Evolutionary conservation across 2,113 vertebrate genomes (phyloP).

Genomic region (Orientallactaga bullata): DNA sequence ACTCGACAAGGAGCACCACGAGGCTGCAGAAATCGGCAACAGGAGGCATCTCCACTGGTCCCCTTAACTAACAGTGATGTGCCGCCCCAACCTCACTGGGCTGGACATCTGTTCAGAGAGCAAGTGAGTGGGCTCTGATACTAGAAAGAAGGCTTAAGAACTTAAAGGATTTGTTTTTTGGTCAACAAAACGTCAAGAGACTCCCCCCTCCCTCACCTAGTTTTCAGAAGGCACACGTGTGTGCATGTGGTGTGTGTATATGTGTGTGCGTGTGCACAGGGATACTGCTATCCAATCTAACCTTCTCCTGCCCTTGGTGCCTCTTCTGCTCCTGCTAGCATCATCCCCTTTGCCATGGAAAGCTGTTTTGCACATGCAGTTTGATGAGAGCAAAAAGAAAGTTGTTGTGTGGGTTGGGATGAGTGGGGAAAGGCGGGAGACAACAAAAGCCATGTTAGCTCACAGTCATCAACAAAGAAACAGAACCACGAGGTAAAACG

Average conservation of each 20-base stretch:
- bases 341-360: background rate
- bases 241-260: accelerated
- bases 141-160: background rate
- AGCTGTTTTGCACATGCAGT: conserved; percentile 2
- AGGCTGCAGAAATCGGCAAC: background rate
- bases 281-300: accelerated
- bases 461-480: background rate
- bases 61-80: accelerated
- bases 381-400: conserved; percentile 65
- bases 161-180: background rate
- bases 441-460: conserved; percentile 58
- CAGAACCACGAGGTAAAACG: conserved; percentile 12
- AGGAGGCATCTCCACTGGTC: background rate
- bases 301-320: accelerated
- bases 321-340: background rate
- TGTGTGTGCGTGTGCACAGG: accelerated
- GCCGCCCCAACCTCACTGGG: background rate
- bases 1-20: accelerated
- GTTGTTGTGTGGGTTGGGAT: conserved; percentile 54
- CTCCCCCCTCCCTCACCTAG: background rate
- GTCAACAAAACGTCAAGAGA: background rate
- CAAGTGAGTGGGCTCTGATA: no score
- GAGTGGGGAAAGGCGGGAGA: conserved; percentile 42
- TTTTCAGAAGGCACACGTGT: background rate
- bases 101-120: background rate